Evolutionary conservation across 2,888 invertebrate genomes (phyloP).

Genomic region (Nasonia oneida): DNA sequence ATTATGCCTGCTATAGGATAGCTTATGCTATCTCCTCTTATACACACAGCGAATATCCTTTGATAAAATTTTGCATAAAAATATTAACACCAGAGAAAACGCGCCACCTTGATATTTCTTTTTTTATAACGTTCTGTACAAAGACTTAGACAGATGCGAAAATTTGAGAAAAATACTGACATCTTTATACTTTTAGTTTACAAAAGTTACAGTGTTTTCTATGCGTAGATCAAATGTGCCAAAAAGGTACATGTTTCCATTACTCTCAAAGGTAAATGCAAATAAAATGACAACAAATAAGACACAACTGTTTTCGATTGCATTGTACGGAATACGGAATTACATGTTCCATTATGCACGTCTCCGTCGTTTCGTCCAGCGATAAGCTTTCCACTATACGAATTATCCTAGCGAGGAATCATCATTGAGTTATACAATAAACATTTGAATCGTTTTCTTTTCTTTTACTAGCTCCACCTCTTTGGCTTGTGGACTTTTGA

Average conservation of each 20-base stretch:
- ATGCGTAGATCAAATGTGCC: constrained; percentile 49
- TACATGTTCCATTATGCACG: constrained; percentile 38
- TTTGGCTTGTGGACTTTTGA: constrained; percentile 78
- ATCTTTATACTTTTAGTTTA: constrained; percentile 59
- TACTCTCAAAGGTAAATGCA: constrained; percentile 46
- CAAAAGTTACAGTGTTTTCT: constrained; percentile 51
- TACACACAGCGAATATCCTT: not conserved
- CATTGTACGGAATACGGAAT: constrained; percentile 51
- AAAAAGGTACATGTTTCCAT: constrained; percentile 57
- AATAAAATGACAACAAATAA: constrained; percentile 54
- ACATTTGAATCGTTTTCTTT: constrained; percentile 65
- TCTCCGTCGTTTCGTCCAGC: constrained; percentile 61
- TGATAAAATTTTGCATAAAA: constrained; percentile 54
- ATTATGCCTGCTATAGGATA: too few species aligned
- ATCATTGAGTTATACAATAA: constrained; percentile 68
- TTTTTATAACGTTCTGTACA: constrained; percentile 51
- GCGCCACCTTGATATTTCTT: constrained; percentile 47
- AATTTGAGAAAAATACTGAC: constrained; percentile 61
- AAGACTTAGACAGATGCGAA: constrained; percentile 51
- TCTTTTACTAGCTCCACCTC: constrained; percentile 77
- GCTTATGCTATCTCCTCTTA: too few species aligned
- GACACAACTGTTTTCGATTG: constrained; percentile 41
- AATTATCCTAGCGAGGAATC: constrained; percentile 68
- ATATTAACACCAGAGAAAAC: constrained; percentile 53
- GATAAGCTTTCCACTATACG: constrained; percentile 63